These are phyloP conservation scores for Pectinophora gossypiella DNA, from an alignment of 1,140 invertebrate species.

Conservation along the genomic window DNA sequence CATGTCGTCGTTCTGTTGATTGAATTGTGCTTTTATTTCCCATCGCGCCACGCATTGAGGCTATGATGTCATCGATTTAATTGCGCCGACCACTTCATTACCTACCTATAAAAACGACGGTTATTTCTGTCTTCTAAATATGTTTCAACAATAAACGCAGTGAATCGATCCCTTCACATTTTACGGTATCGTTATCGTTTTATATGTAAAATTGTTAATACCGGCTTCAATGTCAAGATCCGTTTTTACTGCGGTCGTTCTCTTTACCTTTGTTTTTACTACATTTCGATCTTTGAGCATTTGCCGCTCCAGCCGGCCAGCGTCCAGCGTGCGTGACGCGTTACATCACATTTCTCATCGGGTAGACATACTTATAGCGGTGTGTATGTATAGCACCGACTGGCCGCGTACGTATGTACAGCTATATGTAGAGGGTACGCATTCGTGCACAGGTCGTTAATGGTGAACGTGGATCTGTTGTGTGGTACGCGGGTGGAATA, in stretches of 20 bases:
- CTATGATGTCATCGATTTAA: constrained; percentile 68
- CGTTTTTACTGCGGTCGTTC: neutral
- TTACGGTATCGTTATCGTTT: constrained; percentile 35
- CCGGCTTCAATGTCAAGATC: neutral
- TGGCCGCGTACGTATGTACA: constrained; percentile 17
- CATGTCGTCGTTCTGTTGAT: constrained; percentile 29
- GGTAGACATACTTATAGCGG: neutral
- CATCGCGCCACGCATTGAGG: constrained; percentile 37
- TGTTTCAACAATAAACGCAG: constrained; percentile 16
- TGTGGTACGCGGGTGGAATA: constrained; percentile 59
- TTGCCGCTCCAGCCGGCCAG: constrained; percentile 7
- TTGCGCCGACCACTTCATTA: constrained; percentile 57
- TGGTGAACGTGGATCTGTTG: constrained; percentile 54
- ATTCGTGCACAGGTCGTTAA: constrained; percentile 55
- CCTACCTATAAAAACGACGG: constrained; percentile 41
- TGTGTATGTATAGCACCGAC: constrained; percentile 11
- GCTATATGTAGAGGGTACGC: constrained; percentile 28
- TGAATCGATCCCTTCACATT: constrained; percentile 30
- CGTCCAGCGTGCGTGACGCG: constrained; percentile 27
- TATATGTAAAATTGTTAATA: constrained; percentile 22
- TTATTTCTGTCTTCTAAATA: constrained; percentile 29
- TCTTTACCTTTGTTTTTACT: neutral
- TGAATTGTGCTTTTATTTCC: constrained; percentile 63
- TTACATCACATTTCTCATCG: constrained; percentile 31
- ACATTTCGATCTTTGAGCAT: neutral